Evolutionary conservation across 37 sponge, comb jelly and placozoan genomes (phyloP), one percentile per base, ranked within the genome.

Genomic region (Geodia barretti): DNA sequence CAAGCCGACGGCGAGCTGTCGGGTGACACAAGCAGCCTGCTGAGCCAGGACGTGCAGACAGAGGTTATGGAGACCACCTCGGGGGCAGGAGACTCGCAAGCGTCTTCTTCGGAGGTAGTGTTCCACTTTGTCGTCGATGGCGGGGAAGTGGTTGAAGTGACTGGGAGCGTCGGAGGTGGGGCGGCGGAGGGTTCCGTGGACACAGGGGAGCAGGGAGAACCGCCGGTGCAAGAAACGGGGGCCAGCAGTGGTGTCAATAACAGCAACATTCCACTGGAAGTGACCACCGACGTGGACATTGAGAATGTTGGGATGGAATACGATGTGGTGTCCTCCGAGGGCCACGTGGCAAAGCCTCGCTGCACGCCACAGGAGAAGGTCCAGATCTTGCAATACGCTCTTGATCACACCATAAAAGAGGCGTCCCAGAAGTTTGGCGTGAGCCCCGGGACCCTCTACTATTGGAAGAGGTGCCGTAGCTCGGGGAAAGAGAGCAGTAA

Each of bases 291-390:
- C 35, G 73, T 88, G 63, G 83, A 88, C 35, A 82, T 88, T 28
- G 83, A 88, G 79, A 88, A 92, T 25, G 87, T 87, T 39, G 93
- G 83, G 4, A 81, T 92, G 79, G 89, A 92, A 58, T 92, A 92
- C 61, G 89, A 88, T 72, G 69, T 92, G 23, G 64, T 78, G 24
- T 85, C 93, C 1, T 79, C 93, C 17, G 89, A 85, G 21, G 86
- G 84, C 26, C 88, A 88, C 30, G 83, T 82, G 0, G 88, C 88
- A 8, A 88, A 88, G 67, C 88, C 88, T n/a, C 63, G 88, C 4
- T 92, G 93, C 80, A 84, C 89, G 2, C 78, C 73, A 2, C 54
- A 88, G 39, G 93, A 92, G 73, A 92, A 88, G 72, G 11, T 79
- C 25, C 80, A 86, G 41, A 92, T 92, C 20, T 75, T 92, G 3